These are phyloP conservation scores for Malacoctenus gilli DNA, from an alignment of 2,797 vertebrate genomes.

Conservation along the genomic window DNA sequence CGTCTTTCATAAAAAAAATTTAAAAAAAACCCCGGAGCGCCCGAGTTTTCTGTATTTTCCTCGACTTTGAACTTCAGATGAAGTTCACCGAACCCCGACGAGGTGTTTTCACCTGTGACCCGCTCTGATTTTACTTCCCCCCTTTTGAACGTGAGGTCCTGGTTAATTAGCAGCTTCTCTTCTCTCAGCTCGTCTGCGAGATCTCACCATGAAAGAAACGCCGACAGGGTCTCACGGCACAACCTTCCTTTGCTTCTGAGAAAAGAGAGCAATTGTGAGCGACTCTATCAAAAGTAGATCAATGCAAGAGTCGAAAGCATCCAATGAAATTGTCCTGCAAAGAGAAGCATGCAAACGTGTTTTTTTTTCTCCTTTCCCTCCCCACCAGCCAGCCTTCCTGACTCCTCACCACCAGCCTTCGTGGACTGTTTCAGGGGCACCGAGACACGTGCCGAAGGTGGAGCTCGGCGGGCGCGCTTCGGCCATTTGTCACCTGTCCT, in stretches of 20 bases:
- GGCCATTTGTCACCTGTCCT: constrained; percentile 49
- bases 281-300: too few relatives aligned
- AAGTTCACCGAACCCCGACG: too few relatives aligned
- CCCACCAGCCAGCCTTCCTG: neutral
- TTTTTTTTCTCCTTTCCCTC: neutral
- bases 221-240: constrained; percentile 19
- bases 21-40: too few relatives aligned
- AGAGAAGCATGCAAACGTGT: constrained; percentile 1
- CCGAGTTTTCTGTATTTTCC: too few relatives aligned
- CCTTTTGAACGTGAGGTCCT: neutral
- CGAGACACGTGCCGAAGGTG: constrained; percentile 18
- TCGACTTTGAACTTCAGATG: too few relatives aligned
- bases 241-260: neutral
- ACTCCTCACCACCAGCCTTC: neutral
- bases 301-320: too few relatives aligned
- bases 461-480: constrained; percentile 11
- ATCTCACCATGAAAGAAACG: constrained; percentile 8
- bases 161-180: constrained; percentile 29
- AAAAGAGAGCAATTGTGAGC: neutral
- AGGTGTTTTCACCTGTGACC: neutral
- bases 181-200: constrained; percentile 3
- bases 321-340: too few relatives aligned
- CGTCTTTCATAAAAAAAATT: too few relatives aligned
- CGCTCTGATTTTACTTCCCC: neutral
- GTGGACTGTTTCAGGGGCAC: neutral